Conservation (phyloP, 1,140 invertebrate species). For the Oedothorax gibbosus region DNA sequence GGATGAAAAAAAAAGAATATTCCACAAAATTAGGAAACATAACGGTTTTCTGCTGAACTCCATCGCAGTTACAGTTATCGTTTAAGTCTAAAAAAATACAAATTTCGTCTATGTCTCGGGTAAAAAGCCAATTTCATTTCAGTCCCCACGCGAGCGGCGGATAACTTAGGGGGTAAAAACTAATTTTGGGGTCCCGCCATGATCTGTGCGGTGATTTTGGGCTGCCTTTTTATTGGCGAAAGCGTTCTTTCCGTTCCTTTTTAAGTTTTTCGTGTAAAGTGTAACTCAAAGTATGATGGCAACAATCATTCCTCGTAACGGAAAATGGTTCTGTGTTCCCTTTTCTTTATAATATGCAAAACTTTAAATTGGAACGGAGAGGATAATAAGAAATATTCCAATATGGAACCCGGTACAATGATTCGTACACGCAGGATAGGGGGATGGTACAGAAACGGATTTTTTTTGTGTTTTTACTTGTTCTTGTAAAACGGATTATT, state of each 20-base stretch:
- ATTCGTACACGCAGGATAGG: constrained; percentile 8
- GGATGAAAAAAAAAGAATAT: constrained; percentile 17
- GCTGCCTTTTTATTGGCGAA: constrained; percentile 47
- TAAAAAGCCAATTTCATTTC: constrained; percentile 60
- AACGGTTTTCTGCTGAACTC: not conserved
- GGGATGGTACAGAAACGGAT: not conserved
- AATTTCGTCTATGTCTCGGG: constrained; percentile 32
- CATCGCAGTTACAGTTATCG: constrained; percentile 47
- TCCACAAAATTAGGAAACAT: constrained; percentile 54
- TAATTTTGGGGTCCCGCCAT: constrained; percentile 49
- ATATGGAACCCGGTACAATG: constrained; percentile 34
- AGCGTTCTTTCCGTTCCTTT: constrained; percentile 35
- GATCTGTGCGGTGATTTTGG: constrained; percentile 57
- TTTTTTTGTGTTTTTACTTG: too few relatives aligned
- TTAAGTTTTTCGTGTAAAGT: constrained; percentile 55
- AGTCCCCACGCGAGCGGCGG: constrained; percentile 38
- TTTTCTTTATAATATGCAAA: constrained; percentile 50
- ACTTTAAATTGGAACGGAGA: constrained; percentile 32
- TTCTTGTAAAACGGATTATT: too few relatives aligned
- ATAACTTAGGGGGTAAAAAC: constrained; percentile 48
- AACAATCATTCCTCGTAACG: constrained; percentile 36
- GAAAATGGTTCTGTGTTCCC: constrained; percentile 21
- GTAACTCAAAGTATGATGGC: constrained; percentile 60
- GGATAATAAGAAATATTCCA: constrained; percentile 20
- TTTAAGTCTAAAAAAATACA: constrained; percentile 48